These are phyloP conservation scores for Eriocheir sinensis DNA, from an alignment of 1,140 invertebrate genomes.

Conservation along the genomic window DNA sequence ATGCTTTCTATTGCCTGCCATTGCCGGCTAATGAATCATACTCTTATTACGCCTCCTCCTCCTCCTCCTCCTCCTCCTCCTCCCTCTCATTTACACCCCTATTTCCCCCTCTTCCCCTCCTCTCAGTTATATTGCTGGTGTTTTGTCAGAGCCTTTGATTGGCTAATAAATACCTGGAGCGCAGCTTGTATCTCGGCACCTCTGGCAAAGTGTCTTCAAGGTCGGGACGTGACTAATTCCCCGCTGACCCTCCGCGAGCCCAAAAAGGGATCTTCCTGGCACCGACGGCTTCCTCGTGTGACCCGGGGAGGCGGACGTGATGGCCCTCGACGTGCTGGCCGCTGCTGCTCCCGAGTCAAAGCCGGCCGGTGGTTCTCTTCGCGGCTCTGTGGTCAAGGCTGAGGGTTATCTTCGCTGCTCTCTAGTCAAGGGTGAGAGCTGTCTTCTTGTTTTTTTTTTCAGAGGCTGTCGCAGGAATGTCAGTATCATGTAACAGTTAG, in stretches of 20 bases:
- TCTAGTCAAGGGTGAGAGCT: too few species aligned
- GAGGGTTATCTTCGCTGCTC: too few species aligned
- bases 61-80: not conserved
- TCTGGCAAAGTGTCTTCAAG: not conserved
- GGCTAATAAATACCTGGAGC: not conserved
- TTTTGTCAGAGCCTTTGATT: not conserved
- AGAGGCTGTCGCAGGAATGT: too few species aligned
- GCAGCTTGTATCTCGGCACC: not conserved
- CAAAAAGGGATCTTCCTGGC: not conserved
- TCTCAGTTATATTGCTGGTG: not conserved
- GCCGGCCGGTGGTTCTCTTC: too few species aligned
- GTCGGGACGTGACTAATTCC: constrained; percentile 1
- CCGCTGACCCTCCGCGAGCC: not conserved
- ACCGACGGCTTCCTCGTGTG: not conserved
- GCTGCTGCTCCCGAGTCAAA: too few species aligned
- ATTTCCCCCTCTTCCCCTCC: not conserved
- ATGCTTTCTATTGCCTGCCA: not conserved
- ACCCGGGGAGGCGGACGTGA: not conserved
- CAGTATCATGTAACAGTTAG: too few species aligned
- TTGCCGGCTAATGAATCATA: not conserved
- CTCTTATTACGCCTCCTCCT: not conserved
- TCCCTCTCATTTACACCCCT: not conserved
- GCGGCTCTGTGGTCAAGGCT: too few species aligned
- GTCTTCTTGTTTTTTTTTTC: not conserved
- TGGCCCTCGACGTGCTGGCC: too few species aligned